phyloP scores from a whole-genome alignment of 2,797 vertebrate species.

The Botia almorhae region DNA sequence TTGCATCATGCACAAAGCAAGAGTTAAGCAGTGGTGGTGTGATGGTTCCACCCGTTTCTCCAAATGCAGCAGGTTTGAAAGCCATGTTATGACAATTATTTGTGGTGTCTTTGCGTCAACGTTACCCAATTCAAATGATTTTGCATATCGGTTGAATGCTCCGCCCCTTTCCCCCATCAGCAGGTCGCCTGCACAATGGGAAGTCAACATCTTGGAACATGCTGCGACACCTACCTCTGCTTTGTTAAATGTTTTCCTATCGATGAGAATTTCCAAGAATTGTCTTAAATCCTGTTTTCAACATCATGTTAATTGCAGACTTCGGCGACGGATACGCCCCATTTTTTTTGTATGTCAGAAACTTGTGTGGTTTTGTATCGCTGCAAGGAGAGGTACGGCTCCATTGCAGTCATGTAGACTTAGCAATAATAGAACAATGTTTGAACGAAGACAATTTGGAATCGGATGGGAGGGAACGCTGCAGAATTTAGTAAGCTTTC shows the following conservation, averaged over 20 bases:
- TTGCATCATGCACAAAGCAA: conserved; percentile 39
- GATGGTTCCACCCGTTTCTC: conserved; percentile 10
- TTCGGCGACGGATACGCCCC: conserved; percentile 13
- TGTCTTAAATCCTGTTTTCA: conserved; percentile 36
- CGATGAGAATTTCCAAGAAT: conserved; percentile 14
- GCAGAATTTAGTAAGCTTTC: conserved; percentile 31
- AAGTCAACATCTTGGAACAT: conserved; percentile 4
- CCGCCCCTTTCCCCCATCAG: conserved; percentile 36
- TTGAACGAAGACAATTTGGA: conserved; percentile 14
- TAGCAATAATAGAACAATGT: conserved; percentile 20
- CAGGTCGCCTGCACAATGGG: conserved; percentile 25
- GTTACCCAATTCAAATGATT: conserved; percentile 6
- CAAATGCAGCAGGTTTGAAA: conserved; percentile 15
- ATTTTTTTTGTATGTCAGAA: neutral
- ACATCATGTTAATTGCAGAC: conserved; percentile 36
- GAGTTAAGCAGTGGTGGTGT: neutral
- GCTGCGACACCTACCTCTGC: conserved; percentile 16
- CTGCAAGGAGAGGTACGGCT: conserved; percentile 1
- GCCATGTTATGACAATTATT: conserved; percentile 2
- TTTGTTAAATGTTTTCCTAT: conserved; percentile 28
- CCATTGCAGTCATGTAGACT: conserved; percentile 16
- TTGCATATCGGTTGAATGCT: conserved; percentile 32
- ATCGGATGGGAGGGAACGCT: conserved; percentile 32
- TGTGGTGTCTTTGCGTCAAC: conserved; percentile 6
- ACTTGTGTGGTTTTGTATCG: conserved; percentile 13